Percentiles rank a stretch among this genome's conserved stretches.
These are phyloP conservation scores for Limnephilus lunatus DNA, from an alignment of 2,888 invertebrate genomes.

Conservation along the genomic window DNA sequence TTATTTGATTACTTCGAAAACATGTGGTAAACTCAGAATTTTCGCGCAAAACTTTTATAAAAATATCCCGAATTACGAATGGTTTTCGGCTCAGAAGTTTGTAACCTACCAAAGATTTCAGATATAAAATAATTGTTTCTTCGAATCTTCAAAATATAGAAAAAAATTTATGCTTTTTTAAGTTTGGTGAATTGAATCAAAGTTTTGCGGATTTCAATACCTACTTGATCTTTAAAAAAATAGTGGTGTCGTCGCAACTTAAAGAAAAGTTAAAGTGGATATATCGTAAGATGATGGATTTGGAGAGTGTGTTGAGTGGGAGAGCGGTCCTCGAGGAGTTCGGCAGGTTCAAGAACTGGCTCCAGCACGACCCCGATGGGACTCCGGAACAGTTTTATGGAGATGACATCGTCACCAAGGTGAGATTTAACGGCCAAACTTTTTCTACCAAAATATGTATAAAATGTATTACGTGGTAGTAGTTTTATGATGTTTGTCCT, in stretches of 20 bases:
- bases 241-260: background rate
- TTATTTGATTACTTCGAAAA: no score
- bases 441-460: background rate
- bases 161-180: background rate
- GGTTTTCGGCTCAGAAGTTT: background rate
- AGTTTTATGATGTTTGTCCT: background rate
- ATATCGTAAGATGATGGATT: conserved; percentile 53
- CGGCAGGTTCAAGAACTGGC: conserved; percentile 61
- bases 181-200: background rate
- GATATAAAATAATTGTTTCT: background rate
- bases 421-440: conserved; percentile 23
- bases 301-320: conserved; percentile 62
- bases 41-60: no score
- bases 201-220: background rate
- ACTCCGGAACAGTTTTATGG: conserved; percentile 59
- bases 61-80: no score
- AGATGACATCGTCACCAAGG: conserved; percentile 58
- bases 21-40: no score
- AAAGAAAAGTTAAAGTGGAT: background rate
- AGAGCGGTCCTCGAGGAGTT: conserved; percentile 62
- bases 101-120: background rate
- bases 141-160: background rate
- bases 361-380: conserved; percentile 60
- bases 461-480: background rate
- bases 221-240: background rate